Conservation (phyloP, 1,140 invertebrate genomes). For the Psilanteris sp. region DNA sequence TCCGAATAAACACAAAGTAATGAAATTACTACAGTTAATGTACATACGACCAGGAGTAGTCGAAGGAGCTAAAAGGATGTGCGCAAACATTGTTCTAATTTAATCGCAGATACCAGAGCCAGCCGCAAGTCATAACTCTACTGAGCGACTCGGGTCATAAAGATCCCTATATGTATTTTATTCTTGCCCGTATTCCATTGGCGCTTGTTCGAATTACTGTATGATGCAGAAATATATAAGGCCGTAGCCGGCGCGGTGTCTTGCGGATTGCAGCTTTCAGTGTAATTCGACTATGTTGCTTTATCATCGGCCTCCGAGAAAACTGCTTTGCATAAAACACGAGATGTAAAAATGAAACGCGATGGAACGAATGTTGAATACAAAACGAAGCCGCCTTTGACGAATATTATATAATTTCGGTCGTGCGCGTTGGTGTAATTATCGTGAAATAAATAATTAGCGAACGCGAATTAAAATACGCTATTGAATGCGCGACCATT, state of each 20-base stretch:
- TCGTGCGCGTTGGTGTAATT: constrained; percentile 2
- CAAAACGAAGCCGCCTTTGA: constrained; percentile 36
- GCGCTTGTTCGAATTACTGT: constrained; percentile 8
- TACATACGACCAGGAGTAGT: constrained; percentile 23
- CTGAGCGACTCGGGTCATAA: constrained; percentile 58
- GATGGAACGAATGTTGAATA: constrained; percentile 27
- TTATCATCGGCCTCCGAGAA: constrained; percentile 27
- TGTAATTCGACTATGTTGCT: constrained; percentile 33
- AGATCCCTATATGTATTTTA: constrained; percentile 50
- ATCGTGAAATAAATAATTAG: constrained; percentile 16
- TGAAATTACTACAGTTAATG: constrained; percentile 49
- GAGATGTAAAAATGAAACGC: constrained; percentile 38
- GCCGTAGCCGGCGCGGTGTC: constrained; percentile 2
- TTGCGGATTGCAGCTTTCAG: too few relatives aligned
- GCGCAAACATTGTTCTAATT: constrained; percentile 76
- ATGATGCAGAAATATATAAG: constrained; percentile 19
- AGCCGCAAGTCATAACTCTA: constrained; percentile 64
- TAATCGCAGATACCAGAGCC: constrained; percentile 72
- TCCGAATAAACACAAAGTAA: constrained; percentile 35
- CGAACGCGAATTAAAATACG: constrained; percentile 17
- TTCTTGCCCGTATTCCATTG: background rate
- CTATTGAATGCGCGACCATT: too few relatives aligned
- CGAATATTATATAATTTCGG: constrained; percentile 34
- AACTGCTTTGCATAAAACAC: constrained; percentile 41
- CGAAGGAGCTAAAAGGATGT: constrained; percentile 64